Conservation (phyloP, 2,888 invertebrate genomes). For the Tetanocera ferruginea region DNA sequence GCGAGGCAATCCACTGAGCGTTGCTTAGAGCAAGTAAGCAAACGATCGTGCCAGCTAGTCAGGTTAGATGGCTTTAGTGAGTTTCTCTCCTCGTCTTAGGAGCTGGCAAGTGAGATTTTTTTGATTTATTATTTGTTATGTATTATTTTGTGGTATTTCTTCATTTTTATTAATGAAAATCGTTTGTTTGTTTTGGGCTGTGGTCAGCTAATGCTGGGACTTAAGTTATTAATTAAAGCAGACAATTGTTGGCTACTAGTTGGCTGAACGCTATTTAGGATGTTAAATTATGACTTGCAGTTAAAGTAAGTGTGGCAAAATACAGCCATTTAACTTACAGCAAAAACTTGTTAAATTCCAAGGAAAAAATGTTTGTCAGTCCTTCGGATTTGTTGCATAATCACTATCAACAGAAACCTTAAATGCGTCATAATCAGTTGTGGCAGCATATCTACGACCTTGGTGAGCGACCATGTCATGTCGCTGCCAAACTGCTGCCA, state of each 20-base stretch:
- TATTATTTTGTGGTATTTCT: constrained; percentile 11
- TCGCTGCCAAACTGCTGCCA: not conserved
- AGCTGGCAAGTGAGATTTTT: not conserved
- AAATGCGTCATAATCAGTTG: constrained; percentile 5
- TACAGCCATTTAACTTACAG: not conserved
- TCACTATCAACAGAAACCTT: not conserved
- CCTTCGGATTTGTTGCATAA: no score
- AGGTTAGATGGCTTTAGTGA: constrained; percentile 31
- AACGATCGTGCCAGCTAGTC: constrained; percentile 16
- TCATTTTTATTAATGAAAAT: constrained; percentile 64
- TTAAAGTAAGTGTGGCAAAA: not conserved
- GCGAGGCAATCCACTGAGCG: not conserved
- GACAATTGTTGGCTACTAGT: not conserved
- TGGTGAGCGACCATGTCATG: not conserved
- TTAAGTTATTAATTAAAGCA: constrained; percentile 25
- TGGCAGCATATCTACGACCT: not conserved
- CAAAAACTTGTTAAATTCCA: not conserved
- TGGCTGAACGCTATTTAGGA: not conserved
- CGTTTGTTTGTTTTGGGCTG: constrained; percentile 47
- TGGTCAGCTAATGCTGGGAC: constrained; percentile 14
- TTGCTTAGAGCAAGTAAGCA: constrained; percentile 3
- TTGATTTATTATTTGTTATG: constrained; percentile 34
- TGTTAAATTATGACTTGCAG: constrained; percentile 15
- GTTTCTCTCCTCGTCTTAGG: constrained; percentile 14
- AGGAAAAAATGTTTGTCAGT: no score